Percentiles rank a stretch among this genome's conserved stretches.
phyloP scores from a whole-genome alignment of 2,888 invertebrate genomes.

The Leucoptera coffeella region DNA sequence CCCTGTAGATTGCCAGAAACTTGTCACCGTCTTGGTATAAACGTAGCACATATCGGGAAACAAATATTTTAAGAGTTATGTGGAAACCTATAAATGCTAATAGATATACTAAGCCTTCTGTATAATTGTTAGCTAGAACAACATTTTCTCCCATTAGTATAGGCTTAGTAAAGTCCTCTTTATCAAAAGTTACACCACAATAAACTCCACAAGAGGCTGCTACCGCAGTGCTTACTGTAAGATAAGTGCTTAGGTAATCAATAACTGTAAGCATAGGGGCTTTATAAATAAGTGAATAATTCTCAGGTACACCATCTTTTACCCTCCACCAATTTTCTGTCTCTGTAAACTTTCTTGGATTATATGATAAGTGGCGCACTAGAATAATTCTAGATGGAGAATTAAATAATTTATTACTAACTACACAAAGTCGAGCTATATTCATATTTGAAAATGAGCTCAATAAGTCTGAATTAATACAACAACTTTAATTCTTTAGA shows the following conservation, averaged over 20 bases:
- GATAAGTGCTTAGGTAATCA: conserved; percentile 20
- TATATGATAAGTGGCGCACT: too few species aligned
- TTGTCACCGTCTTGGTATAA: conserved; percentile 34
- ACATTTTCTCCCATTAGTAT: conserved; percentile 21
- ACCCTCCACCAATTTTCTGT: conserved; percentile 24
- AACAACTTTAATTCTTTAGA: too few species aligned
- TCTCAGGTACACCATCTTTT: conserved; percentile 21
- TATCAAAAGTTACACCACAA: conserved; percentile 23
- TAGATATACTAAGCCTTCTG: conserved; percentile 25
- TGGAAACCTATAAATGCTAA: conserved; percentile 27
- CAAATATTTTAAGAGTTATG: conserved; percentile 20
- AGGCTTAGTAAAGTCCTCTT: conserved; percentile 18
- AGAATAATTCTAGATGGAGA: too few species aligned
- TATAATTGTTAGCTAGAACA: conserved; percentile 27
- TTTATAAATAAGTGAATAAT: conserved; percentile 36
- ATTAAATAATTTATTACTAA: too few species aligned
- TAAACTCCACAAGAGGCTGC: conserved; percentile 16
- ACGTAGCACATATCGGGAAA: conserved; percentile 32
- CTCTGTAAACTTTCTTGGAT: conserved; percentile 24
- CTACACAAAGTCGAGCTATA: too few species aligned
- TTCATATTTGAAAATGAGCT: too few species aligned
- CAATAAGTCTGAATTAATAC: too few species aligned
- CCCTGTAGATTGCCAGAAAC: conserved; percentile 32
- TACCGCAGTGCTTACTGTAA: conserved; percentile 21
- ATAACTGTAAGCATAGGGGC: conserved; percentile 29